Percentiles rank a stretch among this genome's conserved stretches.
Evolutionary conservation across 2,888 invertebrate species (phyloP).

Genomic region (Leptogaster cylindrica): DNA sequence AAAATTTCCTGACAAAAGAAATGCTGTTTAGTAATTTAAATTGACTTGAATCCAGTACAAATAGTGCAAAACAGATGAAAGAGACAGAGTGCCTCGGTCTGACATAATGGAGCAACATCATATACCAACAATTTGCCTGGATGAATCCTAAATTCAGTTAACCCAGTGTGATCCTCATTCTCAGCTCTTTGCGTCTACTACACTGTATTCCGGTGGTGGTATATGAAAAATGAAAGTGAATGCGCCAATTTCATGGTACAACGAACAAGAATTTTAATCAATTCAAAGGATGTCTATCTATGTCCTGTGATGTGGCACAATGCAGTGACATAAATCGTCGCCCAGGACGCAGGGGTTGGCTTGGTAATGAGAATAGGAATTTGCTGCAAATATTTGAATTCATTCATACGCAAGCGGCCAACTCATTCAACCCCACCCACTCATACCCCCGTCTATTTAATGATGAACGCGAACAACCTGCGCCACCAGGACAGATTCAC

Average conservation of each 20-base stretch:
- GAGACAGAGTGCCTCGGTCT: background rate
- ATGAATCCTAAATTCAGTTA: background rate
- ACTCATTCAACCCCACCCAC: background rate
- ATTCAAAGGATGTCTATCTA: conserved; percentile 43
- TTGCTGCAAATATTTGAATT: conserved; percentile 24
- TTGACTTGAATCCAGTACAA: conserved; percentile 33
- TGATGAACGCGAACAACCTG: conserved; percentile 2
- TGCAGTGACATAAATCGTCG: conserved; percentile 36
- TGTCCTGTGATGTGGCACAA: conserved; percentile 33
- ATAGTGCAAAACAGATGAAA: background rate
- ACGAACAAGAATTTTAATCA: conserved; percentile 46
- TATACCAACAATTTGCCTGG: conserved; percentile 23
- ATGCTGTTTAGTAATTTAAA: conserved; percentile 41
- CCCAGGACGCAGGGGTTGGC: conserved; percentile 15
- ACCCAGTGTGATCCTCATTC: conserved; percentile 6
- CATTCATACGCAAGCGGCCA: conserved; percentile 4
- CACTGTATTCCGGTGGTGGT: conserved; percentile 37
- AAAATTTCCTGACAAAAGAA: conserved; percentile 46
- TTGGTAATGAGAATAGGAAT: conserved; percentile 22
- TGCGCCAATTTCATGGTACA: conserved; percentile 46
- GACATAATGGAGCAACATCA: background rate
- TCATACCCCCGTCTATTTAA: too few species aligned
- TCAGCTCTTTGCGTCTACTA: background rate
- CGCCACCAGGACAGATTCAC: background rate
- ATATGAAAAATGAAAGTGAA: conserved; percentile 47